Evolutionary conservation across 2,888 invertebrate species (phyloP).

Genomic region (Ditylenchus weischeri): DNA sequence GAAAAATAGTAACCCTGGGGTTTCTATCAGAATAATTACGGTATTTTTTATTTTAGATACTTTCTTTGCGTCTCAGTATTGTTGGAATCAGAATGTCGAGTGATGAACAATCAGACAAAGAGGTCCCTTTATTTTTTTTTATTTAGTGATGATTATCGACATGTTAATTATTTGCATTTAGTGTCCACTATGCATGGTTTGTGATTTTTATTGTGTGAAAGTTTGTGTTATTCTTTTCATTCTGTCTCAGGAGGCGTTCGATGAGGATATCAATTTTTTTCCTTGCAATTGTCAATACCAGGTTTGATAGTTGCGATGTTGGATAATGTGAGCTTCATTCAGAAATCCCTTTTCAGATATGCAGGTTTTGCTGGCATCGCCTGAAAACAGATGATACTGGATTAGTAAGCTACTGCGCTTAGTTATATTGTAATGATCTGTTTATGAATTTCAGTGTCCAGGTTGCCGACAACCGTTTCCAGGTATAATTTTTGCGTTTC

Average conservation of each 20-base stretch:
- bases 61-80: too few relatives aligned
- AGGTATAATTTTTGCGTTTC: slow-evolving; percentile 59
- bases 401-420: slow-evolving; percentile 60
- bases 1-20: too few relatives aligned
- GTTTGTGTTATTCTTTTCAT: too few relatives aligned
- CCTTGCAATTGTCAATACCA: slow-evolving; percentile 99
- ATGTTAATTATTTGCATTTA: slow-evolving; percentile 59
- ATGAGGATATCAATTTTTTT: slow-evolving; percentile 97
- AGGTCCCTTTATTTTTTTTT: slow-evolving; percentile 34
- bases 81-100: slow-evolving; percentile 33
- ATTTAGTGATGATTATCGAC: too few relatives aligned
- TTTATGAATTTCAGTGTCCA: slow-evolving; percentile 69
- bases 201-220: too few relatives aligned
- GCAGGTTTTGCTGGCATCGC: slow-evolving; percentile 99
- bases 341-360: slow-evolving; percentile 70
- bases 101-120: slow-evolving; percentile 53
- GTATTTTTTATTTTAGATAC: too few relatives aligned
- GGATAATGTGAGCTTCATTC: too few relatives aligned
- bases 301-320: slow-evolving; percentile 64
- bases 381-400: slow-evolving; percentile 98
- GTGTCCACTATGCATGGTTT: slow-evolving; percentile 92
- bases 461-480: slow-evolving; percentile 73
- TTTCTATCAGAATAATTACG: too few relatives aligned
- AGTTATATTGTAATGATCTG: too few relatives aligned
- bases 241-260: slow-evolving; percentile 73